Base-by-base conservation (phyloP, 2,888 invertebrate species). In the Apomyelois bistriatella region DNA sequence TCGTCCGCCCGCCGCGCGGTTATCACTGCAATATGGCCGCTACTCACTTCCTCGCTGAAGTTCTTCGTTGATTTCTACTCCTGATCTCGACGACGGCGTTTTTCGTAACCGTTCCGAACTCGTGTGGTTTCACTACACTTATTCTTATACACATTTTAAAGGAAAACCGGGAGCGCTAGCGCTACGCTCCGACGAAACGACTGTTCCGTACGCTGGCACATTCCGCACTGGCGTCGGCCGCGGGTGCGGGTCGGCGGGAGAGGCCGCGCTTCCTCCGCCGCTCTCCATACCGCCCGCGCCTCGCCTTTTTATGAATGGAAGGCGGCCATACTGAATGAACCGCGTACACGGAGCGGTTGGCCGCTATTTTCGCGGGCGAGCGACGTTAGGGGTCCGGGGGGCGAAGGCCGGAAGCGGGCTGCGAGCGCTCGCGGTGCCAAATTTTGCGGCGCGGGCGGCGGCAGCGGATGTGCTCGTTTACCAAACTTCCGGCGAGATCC, bases 261-360 rank as follows among this genome's bases (percentile, higher is more conserved):
- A 79, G 85, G 80, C 80, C 77, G 80, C 76, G 74, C 84, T 77
- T 83, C 86, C 91, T 86, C 85, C 89, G 82, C 86, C 88, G 85
- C 89, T 74, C 85, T 74, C 77, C 85, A 77, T 75, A 67, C 83
- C 80, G 74, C 80, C 85, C 78, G 79, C 83, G 79, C 88, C 83
- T 83, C 86, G 91, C 92, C 92, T 93, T 93, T 93, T 93, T 93
- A 93, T 93, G 93, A 93, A 93, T 93, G 93, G 92, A 91, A 92
- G 92, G 92, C 92, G 92, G 93, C 92, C 93, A 93, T 93, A 89
- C 92, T 93, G 93, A 93, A 93, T 93, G 93, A 93, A 92, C 91
- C 91, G 92, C 90, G 90, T 90, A 90, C 90, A 90, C 90, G 77
- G 88, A 88, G 89, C 89, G 85, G 88, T 87, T 86, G 86, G 89